Base-by-base conservation (phyloP, 2,797 vertebrate genomes). In the Mastacembelus armatus region DNA sequence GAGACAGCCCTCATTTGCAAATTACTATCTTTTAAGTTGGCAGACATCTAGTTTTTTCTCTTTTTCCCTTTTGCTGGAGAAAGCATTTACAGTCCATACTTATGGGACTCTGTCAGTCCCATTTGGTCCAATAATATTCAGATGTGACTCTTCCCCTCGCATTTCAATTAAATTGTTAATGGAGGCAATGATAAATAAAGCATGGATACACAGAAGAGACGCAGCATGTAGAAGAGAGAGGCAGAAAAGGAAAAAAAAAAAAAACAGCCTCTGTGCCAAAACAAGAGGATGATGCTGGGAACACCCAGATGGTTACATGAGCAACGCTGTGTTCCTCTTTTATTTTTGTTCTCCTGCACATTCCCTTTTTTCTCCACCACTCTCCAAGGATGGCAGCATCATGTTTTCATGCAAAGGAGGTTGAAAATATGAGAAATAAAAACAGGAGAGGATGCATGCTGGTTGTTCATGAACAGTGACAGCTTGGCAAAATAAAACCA, bases 151-250 rank as follows among this genome's bases (percentile, higher is more conserved):
- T 84, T 78, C 50, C 47, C 74, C 39, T 65, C 80, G 66, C 67
- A 81, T 88, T 85, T 82, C 68, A 88, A 83, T 89, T 87, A 77
- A 82, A 88, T 82, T 81, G 76, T 80, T 90, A 85, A 91, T 88
- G 85, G 85, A 78, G 61, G 50, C 66, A 56, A 75, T 4, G 59
- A 88, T 90, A 86, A 89, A 91, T 86, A 79, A 83, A 78, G 64
- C 61, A 83, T 81, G 78, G 71, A 56, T 55, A 81, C 80, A 83
- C 49, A 79, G 66, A 74, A 55, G 47, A 74, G 67, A 76, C 58
- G 68, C 36, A 50, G 55, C 60, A 42, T 27, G 60, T 29, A 49
- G 40, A 57, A 75, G 62, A 63, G 63, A 32, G 68, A 47, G 57
- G 43, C 54, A 32, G 63, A 61, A 57, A 64, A 39, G 18, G 62